Conservation (phyloP, 1,140 invertebrate species). For the Teleopsis dalmanni region DNA sequence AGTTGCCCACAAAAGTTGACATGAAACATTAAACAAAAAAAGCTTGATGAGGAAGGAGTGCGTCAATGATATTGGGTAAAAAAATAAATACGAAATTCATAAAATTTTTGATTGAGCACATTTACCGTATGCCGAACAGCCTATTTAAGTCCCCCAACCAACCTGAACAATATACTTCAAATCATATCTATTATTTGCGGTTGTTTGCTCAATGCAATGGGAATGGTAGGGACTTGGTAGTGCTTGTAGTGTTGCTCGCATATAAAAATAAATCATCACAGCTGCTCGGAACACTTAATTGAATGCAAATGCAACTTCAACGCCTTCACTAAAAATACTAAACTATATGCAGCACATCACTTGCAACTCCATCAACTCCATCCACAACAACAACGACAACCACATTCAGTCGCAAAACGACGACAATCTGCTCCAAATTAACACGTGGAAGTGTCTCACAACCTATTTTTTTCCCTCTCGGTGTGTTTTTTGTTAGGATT, state of each 20-base stretch:
- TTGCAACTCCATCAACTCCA: background rate
- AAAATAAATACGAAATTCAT: conserved; percentile 13
- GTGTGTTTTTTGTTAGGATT: background rate
- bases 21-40: too few species aligned
- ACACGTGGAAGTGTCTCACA: conserved; percentile 4
- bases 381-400: background rate
- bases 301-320: conserved; percentile 7
- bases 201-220: background rate
- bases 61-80: background rate
- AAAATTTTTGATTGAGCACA: conserved; percentile 6
- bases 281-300: conserved; percentile 2
- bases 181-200: too few species aligned
- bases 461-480: background rate
- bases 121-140: background rate
- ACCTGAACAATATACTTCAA: background rate
- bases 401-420: background rate
- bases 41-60: too few species aligned
- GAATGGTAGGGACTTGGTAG: background rate
- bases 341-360: background rate
- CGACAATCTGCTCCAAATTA: conserved; percentile 12
- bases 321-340: background rate
- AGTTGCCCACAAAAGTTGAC: too few species aligned
- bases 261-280: conserved; percentile 12
- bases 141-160: background rate
- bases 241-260: background rate